Base-by-base conservation (phyloP, 1,140 invertebrate species). In the Pseudomyrmex flavicornis region DNA sequence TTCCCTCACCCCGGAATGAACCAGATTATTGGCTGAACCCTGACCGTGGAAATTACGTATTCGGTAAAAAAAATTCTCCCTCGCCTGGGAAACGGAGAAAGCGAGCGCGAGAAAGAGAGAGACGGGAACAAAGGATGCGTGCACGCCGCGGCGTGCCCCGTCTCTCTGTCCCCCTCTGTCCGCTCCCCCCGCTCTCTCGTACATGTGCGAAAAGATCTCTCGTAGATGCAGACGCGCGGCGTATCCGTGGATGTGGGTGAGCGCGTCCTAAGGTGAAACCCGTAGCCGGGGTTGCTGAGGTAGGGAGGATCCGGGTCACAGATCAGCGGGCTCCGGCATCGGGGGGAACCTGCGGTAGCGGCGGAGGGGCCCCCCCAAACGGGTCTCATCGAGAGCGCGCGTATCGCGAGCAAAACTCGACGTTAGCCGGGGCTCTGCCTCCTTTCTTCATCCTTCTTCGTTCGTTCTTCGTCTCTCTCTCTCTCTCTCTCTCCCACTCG, bases 231-330 rank as follows among this genome's bases (percentile, higher is more conserved):
- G 48, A 56, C 26, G 74, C 44, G 50, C 26, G 72, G 72, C 62
- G 73, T 35, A 35, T 66, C 44, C 44, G 77, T 73, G 65, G 65
- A 89, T 83, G 74, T 77, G 83, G 61, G 77, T 79, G 88, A 88
- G 88, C 70, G 84, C 76, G 88, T 84, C 13, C 9, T 83, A 85
- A 90, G 82, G 85, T 83, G 88, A 89, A 89, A 88, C 82, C 79
- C 86, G 86, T 85, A 84, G 70, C 62, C 73, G 76, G 87, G 88
- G 87, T 86, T 89, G 88, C 87, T 90, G 90, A 91, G 91, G 93
- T 93, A 93, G 94, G 94, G 93, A 94, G 93, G 94, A 94, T 94
- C 94, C 94, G 93, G 94, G 94, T 94, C 94, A 94, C 92, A 94
- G 94, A 94, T 94, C 94, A 94, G 92, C 93, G 84, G 87, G 90